phyloP scores from a whole-genome alignment of 2,113 vertebrate genomes.

The Python bivittatus region DNA sequence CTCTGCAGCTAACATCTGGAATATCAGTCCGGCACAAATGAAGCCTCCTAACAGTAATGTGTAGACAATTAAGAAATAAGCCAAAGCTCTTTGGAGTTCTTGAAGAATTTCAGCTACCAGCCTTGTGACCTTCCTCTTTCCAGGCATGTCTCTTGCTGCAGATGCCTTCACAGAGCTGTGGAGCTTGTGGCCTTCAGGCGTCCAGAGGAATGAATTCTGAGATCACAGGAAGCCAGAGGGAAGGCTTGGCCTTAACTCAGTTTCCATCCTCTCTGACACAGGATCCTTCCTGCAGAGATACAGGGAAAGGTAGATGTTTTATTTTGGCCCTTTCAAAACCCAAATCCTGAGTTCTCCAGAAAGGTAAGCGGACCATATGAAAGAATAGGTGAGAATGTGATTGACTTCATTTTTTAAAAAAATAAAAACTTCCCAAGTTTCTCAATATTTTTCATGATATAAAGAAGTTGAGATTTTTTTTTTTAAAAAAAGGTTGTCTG shows the following conservation, averaged over 20 bases:
- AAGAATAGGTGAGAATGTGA: neutral
- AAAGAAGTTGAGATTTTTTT: neutral
- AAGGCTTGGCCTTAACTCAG: neutral
- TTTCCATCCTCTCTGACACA: neutral
- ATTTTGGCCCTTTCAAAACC: neutral
- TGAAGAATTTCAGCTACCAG: neutral
- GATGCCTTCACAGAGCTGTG: neutral
- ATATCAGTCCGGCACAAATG: neutral
- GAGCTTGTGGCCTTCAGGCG: neutral
- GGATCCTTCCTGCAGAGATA: neutral
- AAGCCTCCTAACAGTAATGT: conserved; percentile 11
- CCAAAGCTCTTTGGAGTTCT: neutral
- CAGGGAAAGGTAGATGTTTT: neutral
- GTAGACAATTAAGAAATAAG: conserved; percentile 2
- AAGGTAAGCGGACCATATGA: neutral
- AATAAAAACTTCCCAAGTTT: neutral
- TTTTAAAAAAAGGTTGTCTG: neutral
- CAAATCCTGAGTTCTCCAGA: neutral
- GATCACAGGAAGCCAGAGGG: neutral
- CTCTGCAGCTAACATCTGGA: neutral
- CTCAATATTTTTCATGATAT: neutral
- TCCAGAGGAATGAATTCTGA: neutral
- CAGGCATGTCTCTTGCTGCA: neutral
- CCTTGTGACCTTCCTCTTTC: neutral
- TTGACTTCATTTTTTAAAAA: neutral